Conservation (phyloP, 1,140 invertebrate species). For the Drosophila simulans region DNA sequence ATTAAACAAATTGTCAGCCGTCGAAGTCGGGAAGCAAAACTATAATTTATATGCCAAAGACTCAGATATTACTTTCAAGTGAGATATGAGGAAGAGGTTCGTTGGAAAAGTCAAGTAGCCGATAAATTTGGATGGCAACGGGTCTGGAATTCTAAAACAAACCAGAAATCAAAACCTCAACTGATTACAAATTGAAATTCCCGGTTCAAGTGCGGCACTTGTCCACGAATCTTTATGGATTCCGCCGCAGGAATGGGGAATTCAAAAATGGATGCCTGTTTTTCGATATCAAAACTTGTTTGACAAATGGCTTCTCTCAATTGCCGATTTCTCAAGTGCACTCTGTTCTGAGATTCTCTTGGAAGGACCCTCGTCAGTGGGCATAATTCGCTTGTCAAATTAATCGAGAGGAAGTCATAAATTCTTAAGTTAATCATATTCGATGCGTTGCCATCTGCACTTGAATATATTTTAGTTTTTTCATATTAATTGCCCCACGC, state of each 20-base stretch:
- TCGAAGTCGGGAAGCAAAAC: conserved; percentile 30
- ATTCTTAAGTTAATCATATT: conserved; percentile 52
- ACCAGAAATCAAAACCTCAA: conserved; percentile 22
- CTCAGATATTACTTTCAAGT: conserved; percentile 18
- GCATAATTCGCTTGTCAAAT: conserved; percentile 67
- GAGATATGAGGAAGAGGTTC: conserved; percentile 30
- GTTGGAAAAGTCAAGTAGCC: conserved; percentile 62
- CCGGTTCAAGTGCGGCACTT: conserved; percentile 67
- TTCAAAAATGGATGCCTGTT: conserved; percentile 43
- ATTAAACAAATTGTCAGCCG: conserved; percentile 62
- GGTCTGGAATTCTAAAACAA: conserved; percentile 67
- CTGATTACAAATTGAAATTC: conserved; percentile 67
- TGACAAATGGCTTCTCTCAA: conserved; percentile 62
- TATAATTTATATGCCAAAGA: conserved; percentile 38
- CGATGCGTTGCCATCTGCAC: conserved; percentile 2
- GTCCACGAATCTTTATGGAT: conserved; percentile 30
- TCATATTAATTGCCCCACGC: not conserved
- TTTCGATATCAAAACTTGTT: conserved; percentile 35
- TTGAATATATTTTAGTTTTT: not conserved
- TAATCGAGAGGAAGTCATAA: conserved; percentile 72
- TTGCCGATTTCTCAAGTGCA: conserved; percentile 56
- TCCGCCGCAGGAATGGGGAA: conserved; percentile 37
- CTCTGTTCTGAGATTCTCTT: conserved; percentile 4
- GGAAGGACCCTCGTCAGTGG: conserved; percentile 55
- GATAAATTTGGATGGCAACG: conserved; percentile 65